Conservation (phyloP, 2,888 invertebrate genomes). For the Colostygia pectinataria region DNA sequence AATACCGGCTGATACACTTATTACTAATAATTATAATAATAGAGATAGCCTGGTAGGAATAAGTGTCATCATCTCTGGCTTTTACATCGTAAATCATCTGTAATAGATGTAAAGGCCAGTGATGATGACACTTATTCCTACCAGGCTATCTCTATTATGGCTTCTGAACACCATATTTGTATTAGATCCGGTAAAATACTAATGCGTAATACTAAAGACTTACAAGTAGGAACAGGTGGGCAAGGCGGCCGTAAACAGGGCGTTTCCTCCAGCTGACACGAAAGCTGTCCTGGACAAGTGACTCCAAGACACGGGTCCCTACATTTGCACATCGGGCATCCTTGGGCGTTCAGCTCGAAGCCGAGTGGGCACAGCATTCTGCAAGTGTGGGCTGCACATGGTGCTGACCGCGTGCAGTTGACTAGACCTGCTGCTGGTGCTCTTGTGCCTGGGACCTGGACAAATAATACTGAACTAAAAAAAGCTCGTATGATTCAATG, state of each 20-base stretch:
- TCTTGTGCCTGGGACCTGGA: conserved; percentile 87
- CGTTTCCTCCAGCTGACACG: conserved; percentile 90
- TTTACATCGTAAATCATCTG: too few relatives aligned
- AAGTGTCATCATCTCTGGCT: too few relatives aligned
- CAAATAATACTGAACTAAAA: background rate
- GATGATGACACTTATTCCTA: too few relatives aligned
- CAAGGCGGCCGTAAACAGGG: conserved; percentile 91
- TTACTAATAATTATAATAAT: too few relatives aligned
- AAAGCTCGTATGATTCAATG: too few relatives aligned
- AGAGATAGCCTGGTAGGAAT: too few relatives aligned
- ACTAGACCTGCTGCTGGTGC: conserved; percentile 85
- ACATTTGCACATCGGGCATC: conserved; percentile 91
- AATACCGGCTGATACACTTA: too few relatives aligned
- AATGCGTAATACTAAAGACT: too few relatives aligned
- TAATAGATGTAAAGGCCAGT: too few relatives aligned
- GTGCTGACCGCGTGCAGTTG: conserved; percentile 86
- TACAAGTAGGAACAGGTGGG: conserved; percentile 92
- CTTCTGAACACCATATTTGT: too few relatives aligned
- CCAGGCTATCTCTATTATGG: too few relatives aligned
- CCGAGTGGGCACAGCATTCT: conserved; percentile 94
- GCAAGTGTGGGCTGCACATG: conserved; percentile 91
- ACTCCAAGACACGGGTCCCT: conserved; percentile 90
- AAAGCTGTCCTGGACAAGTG: conserved; percentile 88
- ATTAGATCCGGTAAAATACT: too few relatives aligned
- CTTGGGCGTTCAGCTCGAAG: conserved; percentile 86